These are phyloP conservation scores for Rynchops niger DNA, from an alignment of 2,113 vertebrate genomes.

Conservation along the genomic window DNA sequence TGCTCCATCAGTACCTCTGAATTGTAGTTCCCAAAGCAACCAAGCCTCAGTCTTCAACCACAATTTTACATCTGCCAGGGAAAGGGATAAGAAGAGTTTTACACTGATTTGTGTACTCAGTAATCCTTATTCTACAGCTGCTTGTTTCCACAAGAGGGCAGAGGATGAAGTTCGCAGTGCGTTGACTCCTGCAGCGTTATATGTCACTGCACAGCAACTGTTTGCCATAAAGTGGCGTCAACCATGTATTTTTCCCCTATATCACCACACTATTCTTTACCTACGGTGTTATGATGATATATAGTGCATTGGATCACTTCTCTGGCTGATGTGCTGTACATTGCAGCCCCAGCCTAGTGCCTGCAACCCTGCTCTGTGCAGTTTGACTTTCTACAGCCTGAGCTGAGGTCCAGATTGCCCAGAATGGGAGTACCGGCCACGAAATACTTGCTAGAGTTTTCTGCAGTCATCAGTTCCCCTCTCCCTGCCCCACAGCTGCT, in stretches of 20 bases:
- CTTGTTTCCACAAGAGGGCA: conserved; percentile 11
- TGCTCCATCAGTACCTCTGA: background rate
- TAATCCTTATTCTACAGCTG: background rate
- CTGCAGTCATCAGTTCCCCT: background rate
- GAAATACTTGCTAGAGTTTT: background rate
- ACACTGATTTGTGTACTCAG: background rate
- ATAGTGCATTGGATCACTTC: background rate
- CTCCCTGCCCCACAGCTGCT: background rate
- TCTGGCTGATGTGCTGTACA: background rate
- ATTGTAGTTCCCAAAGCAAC: conserved; percentile 12
- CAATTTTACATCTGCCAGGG: background rate
- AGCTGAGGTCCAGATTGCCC: background rate
- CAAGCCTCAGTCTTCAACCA: background rate
- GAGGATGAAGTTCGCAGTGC: background rate
- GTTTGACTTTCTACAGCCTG: background rate
- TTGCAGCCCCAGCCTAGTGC: background rate
- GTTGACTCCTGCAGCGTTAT: background rate
- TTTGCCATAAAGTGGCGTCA: background rate
- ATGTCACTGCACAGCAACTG: background rate
- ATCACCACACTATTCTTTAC: background rate
- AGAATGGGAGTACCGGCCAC: background rate
- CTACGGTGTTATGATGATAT: background rate
- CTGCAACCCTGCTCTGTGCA: background rate
- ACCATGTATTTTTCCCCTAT: background rate
- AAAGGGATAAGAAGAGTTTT: background rate